These are phyloP conservation scores for Nebria salina DNA, from an alignment of 2,888 invertebrate genomes.

Conservation along the genomic window DNA sequence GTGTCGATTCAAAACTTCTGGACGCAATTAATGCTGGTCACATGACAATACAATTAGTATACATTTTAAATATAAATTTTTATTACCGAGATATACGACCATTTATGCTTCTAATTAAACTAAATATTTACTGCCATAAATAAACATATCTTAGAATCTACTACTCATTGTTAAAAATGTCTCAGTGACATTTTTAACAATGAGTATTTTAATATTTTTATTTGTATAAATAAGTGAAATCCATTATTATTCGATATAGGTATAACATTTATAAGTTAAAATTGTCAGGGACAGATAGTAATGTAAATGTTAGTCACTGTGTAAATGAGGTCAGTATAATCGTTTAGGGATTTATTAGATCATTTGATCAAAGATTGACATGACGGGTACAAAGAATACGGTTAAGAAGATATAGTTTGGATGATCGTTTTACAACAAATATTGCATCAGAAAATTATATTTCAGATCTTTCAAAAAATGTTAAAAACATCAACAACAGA, in stretches of 20 bases:
- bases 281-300: neutral
- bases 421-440: neutral
- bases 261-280: neutral
- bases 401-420: neutral
- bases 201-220: too few species aligned
- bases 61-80: neutral
- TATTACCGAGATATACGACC: neutral
- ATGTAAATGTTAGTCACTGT: neutral
- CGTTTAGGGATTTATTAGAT: conserved; percentile 1
- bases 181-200: too few species aligned
- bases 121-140: neutral
- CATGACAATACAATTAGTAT: neutral
- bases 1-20: neutral
- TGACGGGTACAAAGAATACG: conserved; percentile 1
- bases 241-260: too few species aligned
- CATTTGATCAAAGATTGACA: neutral
- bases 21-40: neutral
- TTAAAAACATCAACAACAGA: neutral
- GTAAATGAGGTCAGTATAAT: neutral
- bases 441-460: neutral
- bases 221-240: too few species aligned
- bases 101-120: too few species aligned
- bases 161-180: too few species aligned
- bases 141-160: too few species aligned
- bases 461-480: neutral